Conservation (phyloP, 2,797 vertebrate genomes). For the Spinibarbus caldwelli region DNA sequence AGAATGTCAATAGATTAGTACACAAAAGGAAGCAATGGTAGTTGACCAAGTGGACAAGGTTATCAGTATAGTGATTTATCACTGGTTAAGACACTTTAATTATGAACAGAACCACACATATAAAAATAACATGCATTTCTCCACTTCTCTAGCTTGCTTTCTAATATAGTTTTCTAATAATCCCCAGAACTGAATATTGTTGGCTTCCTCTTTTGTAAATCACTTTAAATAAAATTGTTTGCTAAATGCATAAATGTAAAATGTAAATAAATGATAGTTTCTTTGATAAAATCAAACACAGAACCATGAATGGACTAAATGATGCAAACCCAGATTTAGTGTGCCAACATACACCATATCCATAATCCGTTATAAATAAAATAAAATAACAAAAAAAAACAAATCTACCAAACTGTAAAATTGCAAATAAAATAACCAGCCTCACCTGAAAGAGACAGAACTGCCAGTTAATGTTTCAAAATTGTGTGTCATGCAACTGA, state of each 20-base stretch:
- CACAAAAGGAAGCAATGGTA: not conserved
- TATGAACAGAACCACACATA: not conserved
- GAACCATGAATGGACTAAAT: not conserved
- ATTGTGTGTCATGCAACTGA: not conserved
- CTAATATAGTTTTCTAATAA: not conserved
- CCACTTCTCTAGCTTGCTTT: not conserved
- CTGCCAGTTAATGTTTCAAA: constrained; percentile 21
- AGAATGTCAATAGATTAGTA: not conserved
- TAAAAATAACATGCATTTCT: not conserved
- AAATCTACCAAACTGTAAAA: not conserved
- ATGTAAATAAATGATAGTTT: not conserved
- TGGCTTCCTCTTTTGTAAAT: not conserved
- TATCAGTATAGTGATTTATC: not conserved
- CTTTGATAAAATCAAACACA: not conserved
- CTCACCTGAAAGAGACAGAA: constrained; percentile 31
- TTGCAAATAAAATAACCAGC: not conserved
- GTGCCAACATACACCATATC: not conserved
- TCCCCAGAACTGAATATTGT: not conserved
- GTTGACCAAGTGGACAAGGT: not conserved
- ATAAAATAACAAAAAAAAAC: not conserved
- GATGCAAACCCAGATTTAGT: not conserved
- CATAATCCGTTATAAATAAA: not conserved
- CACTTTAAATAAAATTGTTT: not conserved
- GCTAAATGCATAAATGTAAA: not conserved
- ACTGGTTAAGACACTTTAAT: not conserved